These are phyloP conservation scores for Atta texana DNA, from an alignment of 1,140 invertebrate genomes.

Conservation along the genomic window DNA sequence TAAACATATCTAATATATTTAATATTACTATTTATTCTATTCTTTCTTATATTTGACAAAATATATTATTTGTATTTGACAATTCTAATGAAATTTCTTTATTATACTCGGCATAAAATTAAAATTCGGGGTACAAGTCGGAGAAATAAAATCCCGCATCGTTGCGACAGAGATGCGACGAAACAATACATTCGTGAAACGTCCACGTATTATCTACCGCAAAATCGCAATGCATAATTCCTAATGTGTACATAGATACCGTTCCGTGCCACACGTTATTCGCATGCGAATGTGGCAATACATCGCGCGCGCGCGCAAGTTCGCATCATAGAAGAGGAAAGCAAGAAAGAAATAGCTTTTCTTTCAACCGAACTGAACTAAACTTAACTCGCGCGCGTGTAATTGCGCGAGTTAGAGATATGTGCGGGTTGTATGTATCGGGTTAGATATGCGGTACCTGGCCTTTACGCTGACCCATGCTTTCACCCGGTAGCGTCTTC, in stretches of 20 bases:
- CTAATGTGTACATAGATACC: background rate
- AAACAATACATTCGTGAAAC: conserved; percentile 5
- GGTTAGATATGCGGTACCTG: conserved; percentile 54
- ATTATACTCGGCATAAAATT: background rate
- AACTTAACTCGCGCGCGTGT: conserved; percentile 36
- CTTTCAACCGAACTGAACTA: background rate
- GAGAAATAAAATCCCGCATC: background rate
- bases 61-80: too few species aligned
- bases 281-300: conserved; percentile 24
- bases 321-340: conserved; percentile 26
- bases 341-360: conserved; percentile 22
- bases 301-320: background rate
- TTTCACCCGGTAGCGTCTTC: conserved; percentile 81
- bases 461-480: conserved; percentile 80
- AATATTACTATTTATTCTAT: background rate
- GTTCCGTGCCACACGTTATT: background rate
- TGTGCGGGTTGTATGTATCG: conserved; percentile 9
- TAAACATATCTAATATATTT: background rate
- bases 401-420: conserved; percentile 50
- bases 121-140: background rate
- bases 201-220: conserved; percentile 17
- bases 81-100: background rate
- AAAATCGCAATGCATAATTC: conserved; percentile 33
- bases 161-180: background rate
- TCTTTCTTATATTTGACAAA: background rate